Base-by-base conservation (phyloP, 2,113 vertebrate species). In the Glaucomys volans region DNA sequence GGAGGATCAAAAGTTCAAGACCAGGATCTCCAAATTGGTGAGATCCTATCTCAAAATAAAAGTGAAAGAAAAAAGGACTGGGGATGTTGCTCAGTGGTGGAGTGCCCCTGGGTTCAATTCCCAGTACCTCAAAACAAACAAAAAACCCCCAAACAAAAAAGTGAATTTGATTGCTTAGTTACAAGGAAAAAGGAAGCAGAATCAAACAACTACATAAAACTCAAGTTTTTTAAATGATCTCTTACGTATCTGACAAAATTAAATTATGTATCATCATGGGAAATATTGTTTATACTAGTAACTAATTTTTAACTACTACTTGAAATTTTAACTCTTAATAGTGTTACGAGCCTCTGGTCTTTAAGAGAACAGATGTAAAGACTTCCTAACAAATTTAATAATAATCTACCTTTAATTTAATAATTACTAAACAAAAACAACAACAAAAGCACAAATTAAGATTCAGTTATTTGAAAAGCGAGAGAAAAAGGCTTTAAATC, bases 141-240 rank as follows among this genome's bases (percentile, higher is more conserved):
- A 59, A 59, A 22, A 59, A 59, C 5, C 54, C 54, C 54, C 59
- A 62, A 62, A 62, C 59, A 62, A 59, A 59, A 59, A 59, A 8
- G 26, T 85, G 26, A 87, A 69, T 83, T 59, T 75, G 52, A 75
- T 32, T 84, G 77, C 32, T 92, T 86, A 77, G 79, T 57, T 86
- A 0, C 26, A 87, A 50, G 52, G 66, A 76, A 93, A 77, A 97
- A 67, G 62, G 71, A 95, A 91, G 37, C 44, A 93, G 80, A 92
- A 77, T 12, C 67, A 81, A 20, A 64, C n/a, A 83, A 77, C 75
- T 13, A 88, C 11, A 71, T 12, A 87, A 79, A 82, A 24, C 18
- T 94, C 3, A 80, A 80, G 12, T 66, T 88, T 71, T 94, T 14
- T 92, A 80, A 50, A 72, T 57, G 85, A 84, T 71, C 18, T 91